Evolutionary conservation across 1,140 invertebrate genomes (phyloP).

Genomic region (Heliconius congener): DNA sequence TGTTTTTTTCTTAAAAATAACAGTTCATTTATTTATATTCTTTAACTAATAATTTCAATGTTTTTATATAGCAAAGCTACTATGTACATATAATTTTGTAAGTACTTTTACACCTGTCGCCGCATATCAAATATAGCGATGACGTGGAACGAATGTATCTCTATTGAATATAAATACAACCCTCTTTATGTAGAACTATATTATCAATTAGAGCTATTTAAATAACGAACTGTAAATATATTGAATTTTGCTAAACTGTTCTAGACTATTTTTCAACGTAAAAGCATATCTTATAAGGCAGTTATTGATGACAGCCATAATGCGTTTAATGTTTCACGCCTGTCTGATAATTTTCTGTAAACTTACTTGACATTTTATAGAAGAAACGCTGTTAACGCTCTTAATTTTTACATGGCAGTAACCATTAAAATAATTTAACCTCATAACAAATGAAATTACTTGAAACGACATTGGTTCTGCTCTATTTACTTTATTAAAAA

Average conservation of each 20-base stretch:
- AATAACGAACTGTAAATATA: neutral
- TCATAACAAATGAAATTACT: too few species aligned
- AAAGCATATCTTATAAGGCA: slow-evolving; percentile 12
- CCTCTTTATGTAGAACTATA: neutral
- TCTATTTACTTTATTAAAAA: too few species aligned
- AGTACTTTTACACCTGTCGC: neutral
- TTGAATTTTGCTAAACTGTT: neutral
- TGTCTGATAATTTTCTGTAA: neutral
- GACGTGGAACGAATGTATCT: neutral
- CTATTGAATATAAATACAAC: neutral
- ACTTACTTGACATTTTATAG: neutral
- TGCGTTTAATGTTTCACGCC: neutral
- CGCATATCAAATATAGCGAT: neutral
- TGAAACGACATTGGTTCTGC: too few species aligned
- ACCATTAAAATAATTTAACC: too few species aligned
- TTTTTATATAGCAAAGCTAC: too few species aligned
- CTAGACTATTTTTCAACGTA: slow-evolving; percentile 3
- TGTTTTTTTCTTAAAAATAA: too few species aligned
- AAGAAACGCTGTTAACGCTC: too few species aligned
- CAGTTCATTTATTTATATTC: too few species aligned
- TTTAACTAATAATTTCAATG: too few species aligned
- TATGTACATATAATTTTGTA: too few species aligned
- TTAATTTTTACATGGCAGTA: too few species aligned
- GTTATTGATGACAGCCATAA: slow-evolving; percentile 7
- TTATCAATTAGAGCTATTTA: neutral